A percentile compares a stretch with the other conserved stretches of the same genome.
Evolutionary conservation across 2,113 vertebrate genomes (phyloP).

Genomic region (Periophthalmodon schlosseri): DNA sequence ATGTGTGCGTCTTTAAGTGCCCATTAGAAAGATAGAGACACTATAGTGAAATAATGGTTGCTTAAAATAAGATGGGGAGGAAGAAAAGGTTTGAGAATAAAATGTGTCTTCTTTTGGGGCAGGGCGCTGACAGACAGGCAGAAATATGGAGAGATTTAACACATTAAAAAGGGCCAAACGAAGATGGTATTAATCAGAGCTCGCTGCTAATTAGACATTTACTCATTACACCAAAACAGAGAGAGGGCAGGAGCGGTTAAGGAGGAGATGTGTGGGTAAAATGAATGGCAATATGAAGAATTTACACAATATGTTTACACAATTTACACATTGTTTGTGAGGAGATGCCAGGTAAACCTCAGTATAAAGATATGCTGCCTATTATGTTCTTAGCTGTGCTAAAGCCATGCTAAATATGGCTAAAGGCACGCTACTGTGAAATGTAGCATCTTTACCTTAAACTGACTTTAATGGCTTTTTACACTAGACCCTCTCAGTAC

Average conservation of each 20-base stretch:
- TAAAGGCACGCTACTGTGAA: not conserved
- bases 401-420: constrained; percentile 3
- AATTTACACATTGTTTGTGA: constrained; percentile 26
- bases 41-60: constrained; percentile 46
- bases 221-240: constrained; percentile 69
- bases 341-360: constrained; percentile 8
- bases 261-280: not conserved
- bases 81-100: constrained; percentile 9
- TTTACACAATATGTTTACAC: constrained; percentile 26
- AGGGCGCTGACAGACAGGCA: constrained; percentile 26
- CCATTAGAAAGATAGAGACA: constrained; percentile 59
- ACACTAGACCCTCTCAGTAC: not conserved
- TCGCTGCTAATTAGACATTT: constrained; percentile 70
- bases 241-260: constrained; percentile 24
- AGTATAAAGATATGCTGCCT: constrained; percentile 15
- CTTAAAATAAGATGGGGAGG: not conserved
- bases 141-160: constrained; percentile 60
- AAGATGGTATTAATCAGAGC: constrained; percentile 70
- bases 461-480: not conserved
- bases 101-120: constrained; percentile 13
- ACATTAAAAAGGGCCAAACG: constrained; percentile 67
- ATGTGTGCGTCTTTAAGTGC: constrained; percentile 27
- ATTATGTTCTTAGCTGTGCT: constrained; percentile 4
- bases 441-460: not conserved
- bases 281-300: constrained; percentile 24